These are phyloP conservation scores for Galeopterus variegatus DNA, from an alignment of 2,113 vertebrate species.

Conservation along the genomic window DNA sequence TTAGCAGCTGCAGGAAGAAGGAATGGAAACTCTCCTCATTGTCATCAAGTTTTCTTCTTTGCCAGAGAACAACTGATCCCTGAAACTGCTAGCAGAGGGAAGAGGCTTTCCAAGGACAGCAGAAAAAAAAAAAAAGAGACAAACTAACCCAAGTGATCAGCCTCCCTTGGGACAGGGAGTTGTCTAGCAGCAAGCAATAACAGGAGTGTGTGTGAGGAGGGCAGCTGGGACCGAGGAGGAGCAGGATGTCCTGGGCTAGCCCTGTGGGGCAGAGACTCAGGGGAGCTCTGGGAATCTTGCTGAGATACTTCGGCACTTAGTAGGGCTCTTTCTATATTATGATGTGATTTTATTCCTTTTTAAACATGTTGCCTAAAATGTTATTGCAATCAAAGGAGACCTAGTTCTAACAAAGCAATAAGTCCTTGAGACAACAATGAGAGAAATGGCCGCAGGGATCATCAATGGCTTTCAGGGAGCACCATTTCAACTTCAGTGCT, in stretches of 20 bases:
- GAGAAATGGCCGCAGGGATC: not conserved
- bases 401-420: not conserved
- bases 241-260: conserved; percentile 38
- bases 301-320: not conserved
- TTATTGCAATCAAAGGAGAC: not conserved
- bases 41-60: conserved; percentile 67
- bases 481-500: not conserved
- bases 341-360: not conserved
- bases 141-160: conserved; percentile 59
- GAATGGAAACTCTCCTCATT: conserved; percentile 80
- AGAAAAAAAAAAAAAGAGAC: conserved; percentile 53
- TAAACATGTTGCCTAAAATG: not conserved
- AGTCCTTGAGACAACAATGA: not conserved
- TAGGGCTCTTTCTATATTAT: not conserved
- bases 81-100: conserved; percentile 69
- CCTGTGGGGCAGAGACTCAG: not conserved
- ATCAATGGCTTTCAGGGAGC: not conserved
- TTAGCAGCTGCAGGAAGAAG: conserved; percentile 83
- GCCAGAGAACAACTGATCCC: conserved; percentile 84
- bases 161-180: conserved; percentile 76
- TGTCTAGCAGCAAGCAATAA: conserved; percentile 56
- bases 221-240: not conserved
- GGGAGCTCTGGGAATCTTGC: not conserved
- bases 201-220: not conserved
- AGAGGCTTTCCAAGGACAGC: conserved; percentile 84